Conservation (phyloP, 2,113 vertebrate species). For the Chamaea fasciata region DNA sequence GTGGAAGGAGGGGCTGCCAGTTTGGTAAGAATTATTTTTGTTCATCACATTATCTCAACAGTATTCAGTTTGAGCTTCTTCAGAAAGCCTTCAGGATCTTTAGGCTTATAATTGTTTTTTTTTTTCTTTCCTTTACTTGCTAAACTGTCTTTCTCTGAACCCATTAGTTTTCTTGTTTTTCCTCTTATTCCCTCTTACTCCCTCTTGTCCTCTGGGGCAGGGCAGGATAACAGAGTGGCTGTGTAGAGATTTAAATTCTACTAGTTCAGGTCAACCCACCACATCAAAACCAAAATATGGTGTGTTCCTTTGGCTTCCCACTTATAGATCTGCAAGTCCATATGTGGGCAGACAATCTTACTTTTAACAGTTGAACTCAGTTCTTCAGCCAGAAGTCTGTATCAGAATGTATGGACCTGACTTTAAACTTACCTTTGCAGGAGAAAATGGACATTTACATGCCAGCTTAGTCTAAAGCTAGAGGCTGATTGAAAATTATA, state of each 20-base stretch:
- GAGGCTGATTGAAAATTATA: neutral
- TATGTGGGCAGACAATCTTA: neutral
- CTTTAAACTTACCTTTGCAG: neutral
- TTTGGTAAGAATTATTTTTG: neutral
- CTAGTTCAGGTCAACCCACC: neutral
- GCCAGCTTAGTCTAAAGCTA: neutral
- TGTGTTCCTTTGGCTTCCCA: neutral
- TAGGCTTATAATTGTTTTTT: neutral
- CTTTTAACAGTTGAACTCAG: neutral
- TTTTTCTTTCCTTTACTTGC: neutral
- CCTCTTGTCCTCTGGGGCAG: neutral
- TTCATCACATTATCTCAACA: neutral
- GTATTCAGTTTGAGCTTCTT: neutral
- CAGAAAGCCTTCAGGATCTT: neutral
- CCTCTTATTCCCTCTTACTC: neutral
- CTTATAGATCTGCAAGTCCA: neutral
- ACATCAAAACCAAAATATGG: neutral
- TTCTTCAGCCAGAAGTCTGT: neutral
- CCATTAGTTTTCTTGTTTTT: neutral
- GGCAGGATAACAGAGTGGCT: fast-evolving
- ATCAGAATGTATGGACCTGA: neutral
- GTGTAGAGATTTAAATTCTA: neutral
- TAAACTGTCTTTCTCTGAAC: neutral
- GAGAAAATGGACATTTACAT: neutral
- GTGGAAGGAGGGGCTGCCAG: neutral